A percentile compares a stretch with the other conserved stretches of the same genome.
Conservation (phyloP, 2,888 invertebrate species). For the Periphyllus acericola region DNA sequence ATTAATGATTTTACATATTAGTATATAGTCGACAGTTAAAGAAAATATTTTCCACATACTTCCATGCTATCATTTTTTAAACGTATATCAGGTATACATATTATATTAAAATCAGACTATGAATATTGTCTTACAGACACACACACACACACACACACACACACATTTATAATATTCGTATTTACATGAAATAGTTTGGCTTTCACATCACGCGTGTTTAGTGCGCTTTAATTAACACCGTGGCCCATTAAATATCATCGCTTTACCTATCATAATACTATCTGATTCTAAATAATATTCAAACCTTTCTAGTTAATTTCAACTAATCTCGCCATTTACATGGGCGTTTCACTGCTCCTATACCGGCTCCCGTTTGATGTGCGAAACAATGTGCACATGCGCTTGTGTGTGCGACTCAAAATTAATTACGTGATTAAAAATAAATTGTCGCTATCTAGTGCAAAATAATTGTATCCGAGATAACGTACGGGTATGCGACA, state of each 20-base stretch:
- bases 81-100: too few relatives aligned
- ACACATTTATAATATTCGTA: background rate
- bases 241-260: conserved; percentile 3
- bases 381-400: background rate
- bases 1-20: too few relatives aligned
- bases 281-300: conserved; percentile 23
- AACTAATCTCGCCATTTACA: background rate
- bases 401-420: background rate
- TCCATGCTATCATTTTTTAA: too few relatives aligned
- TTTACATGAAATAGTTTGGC: background rate
- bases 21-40: too few relatives aligned
- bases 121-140: background rate
- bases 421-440: background rate
- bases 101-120: background rate
- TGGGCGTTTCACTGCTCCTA: background rate
- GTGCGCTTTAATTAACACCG: background rate
- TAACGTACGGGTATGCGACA: background rate
- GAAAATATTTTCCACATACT: too few relatives aligned
- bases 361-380: background rate
- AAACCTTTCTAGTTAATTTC: conserved; percentile 17
- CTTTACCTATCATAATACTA: conserved; percentile 6
- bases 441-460: background rate
- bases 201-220: conserved; percentile 23
- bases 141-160: background rate
- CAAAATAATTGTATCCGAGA: background rate